These are phyloP conservation scores for Mellilla xanthometata DNA, from an alignment of 2,888 invertebrate genomes.

Conservation along the genomic window DNA sequence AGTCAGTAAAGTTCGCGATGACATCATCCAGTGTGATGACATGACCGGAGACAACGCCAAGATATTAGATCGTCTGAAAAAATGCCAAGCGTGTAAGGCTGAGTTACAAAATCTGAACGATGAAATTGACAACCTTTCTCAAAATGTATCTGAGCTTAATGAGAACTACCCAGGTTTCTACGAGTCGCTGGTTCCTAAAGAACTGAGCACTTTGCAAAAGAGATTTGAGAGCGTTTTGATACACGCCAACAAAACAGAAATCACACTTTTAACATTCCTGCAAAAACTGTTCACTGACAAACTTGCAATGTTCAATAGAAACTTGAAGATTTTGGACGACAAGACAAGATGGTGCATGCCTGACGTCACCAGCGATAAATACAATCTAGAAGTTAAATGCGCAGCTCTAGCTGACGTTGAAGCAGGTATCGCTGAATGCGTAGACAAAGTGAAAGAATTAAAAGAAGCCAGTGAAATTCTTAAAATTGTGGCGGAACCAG, in stretches of 20 bases:
- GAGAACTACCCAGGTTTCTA: slow-evolving; percentile 89
- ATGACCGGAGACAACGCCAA: slow-evolving; percentile 93
- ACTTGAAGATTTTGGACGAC: slow-evolving; percentile 91
- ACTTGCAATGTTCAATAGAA: slow-evolving; percentile 90
- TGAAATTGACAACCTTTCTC: slow-evolving; percentile 86
- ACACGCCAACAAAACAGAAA: slow-evolving; percentile 92
- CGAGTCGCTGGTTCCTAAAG: slow-evolving; percentile 90
- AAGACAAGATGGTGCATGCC: slow-evolving; percentile 96
- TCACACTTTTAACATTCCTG: slow-evolving; percentile 89
- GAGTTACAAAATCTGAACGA: slow-evolving; percentile 87
- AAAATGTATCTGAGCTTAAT: slow-evolving; percentile 87
- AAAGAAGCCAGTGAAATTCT: slow-evolving; percentile 88
- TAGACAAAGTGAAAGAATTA: slow-evolving; percentile 85
- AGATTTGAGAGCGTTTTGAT: slow-evolving; percentile 89
- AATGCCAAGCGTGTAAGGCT: slow-evolving; percentile 87
- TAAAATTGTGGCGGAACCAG: slow-evolving; percentile 88
- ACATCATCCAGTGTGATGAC: slow-evolving; percentile 94
- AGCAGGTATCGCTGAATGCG: slow-evolving; percentile 87
- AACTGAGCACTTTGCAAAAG: slow-evolving; percentile 91
- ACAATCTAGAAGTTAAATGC: slow-evolving; percentile 95
- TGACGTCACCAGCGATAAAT: slow-evolving; percentile 94
- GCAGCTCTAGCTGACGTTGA: slow-evolving; percentile 90
- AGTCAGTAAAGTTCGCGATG: slow-evolving; percentile 89
- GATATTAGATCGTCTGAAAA: slow-evolving; percentile 89
- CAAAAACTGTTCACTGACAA: slow-evolving; percentile 95